These are phyloP conservation scores for Labroides dimidiatus DNA, from an alignment of 2,797 vertebrate genomes.

Conservation along the genomic window DNA sequence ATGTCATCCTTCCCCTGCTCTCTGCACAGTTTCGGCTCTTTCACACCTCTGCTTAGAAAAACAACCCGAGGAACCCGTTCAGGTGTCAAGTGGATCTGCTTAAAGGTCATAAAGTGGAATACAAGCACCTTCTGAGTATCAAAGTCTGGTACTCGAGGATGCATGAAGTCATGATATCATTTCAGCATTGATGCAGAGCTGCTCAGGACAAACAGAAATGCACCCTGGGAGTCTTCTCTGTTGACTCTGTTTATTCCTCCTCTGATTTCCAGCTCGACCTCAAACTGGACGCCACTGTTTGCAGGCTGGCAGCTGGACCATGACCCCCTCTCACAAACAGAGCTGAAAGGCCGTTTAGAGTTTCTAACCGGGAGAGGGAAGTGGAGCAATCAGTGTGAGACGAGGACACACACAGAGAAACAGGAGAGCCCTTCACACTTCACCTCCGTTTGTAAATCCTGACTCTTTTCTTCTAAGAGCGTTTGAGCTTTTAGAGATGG, in stretches of 20 bases:
- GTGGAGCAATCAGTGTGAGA: conserved; percentile 33
- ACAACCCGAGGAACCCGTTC: not conserved
- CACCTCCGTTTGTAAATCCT: conserved; percentile 33
- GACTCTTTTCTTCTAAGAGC: conserved; percentile 46
- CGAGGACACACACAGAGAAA: conserved; percentile 27
- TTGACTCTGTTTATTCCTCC: conserved; percentile 64
- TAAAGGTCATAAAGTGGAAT: conserved; percentile 32
- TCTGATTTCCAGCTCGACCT: conserved; percentile 40
- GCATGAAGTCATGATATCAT: conserved; percentile 62
- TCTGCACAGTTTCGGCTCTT: not conserved
- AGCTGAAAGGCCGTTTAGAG: conserved; percentile 65
- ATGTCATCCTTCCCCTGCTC: not conserved
- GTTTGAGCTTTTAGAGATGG: conserved; percentile 41
- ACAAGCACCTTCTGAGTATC: conserved; percentile 32
- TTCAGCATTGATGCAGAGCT: conserved; percentile 33
- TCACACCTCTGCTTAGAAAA: conserved; percentile 16
- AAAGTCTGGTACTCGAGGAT: conserved; percentile 52
- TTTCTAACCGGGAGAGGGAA: conserved; percentile 48
- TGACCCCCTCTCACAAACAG: conserved; percentile 58
- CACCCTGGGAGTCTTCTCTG: conserved; percentile 24
- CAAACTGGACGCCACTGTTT: conserved; percentile 54
- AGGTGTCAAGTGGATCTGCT: conserved; percentile 27
- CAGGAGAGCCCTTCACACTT: conserved; percentile 37
- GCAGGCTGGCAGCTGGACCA: conserved; percentile 64
- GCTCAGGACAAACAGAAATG: conserved; percentile 32